Conservation (phyloP, 2,888 invertebrate genomes). For the Monopis laevigella region DNA sequence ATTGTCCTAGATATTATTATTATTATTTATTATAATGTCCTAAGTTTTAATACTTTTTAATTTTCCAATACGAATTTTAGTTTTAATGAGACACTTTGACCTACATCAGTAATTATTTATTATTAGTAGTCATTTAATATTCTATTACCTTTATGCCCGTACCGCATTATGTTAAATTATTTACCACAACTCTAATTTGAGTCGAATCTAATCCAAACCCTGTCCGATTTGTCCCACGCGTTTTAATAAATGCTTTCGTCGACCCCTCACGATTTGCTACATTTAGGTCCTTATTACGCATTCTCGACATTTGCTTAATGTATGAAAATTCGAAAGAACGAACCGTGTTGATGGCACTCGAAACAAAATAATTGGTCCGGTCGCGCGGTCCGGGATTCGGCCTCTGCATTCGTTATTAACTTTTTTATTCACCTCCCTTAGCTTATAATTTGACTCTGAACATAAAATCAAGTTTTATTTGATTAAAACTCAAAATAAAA, state of each 20-base stretch:
- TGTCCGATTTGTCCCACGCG: slow-evolving; percentile 38
- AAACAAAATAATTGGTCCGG: slow-evolving; percentile 67
- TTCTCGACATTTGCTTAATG: slow-evolving; percentile 65
- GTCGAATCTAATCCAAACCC: no score
- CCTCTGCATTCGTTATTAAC: slow-evolving; percentile 65
- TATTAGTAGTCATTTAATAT: no score
- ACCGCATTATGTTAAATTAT: no score
- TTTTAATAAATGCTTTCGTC: slow-evolving; percentile 44
- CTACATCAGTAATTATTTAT: no score
- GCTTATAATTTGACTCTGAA: slow-evolving; percentile 66
- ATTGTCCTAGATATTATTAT: no score
- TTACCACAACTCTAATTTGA: no score
- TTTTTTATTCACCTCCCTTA: slow-evolving; percentile 62
- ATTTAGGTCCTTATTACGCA: slow-evolving; percentile 60
- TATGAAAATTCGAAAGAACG: slow-evolving; percentile 66
- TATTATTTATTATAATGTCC: no score
- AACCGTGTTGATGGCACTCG: slow-evolving; percentile 64
- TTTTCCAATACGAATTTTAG: no score
- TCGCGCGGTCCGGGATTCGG: slow-evolving; percentile 59
- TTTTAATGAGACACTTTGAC: no score
- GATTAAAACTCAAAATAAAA: slow-evolving; percentile 54
- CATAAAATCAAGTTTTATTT: slow-evolving; percentile 67
- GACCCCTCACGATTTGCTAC: slow-evolving; percentile 41
- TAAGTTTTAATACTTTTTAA: no score
- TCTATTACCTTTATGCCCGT: no score